Conservation (phyloP, 1,140 invertebrate species). For the Sitophilus oryzae region DNA sequence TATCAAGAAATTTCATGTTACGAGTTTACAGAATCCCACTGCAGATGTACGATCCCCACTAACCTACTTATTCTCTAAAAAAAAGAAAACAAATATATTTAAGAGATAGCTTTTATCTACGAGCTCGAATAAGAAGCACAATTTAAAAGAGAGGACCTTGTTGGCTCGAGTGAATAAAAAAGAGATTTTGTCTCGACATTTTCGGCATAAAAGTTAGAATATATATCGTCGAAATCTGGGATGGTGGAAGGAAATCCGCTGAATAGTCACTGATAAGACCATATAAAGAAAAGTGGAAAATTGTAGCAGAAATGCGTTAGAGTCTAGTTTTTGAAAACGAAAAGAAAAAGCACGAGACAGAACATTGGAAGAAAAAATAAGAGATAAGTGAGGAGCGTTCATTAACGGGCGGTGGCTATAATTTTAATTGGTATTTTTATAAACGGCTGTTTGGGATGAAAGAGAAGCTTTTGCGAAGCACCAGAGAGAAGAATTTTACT, state of each 20-base stretch:
- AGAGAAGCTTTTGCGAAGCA: background rate
- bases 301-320: slow-evolving; percentile 5
- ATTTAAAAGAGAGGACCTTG: too few species aligned
- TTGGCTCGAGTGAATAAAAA: slow-evolving; percentile 7
- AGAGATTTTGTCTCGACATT: slow-evolving; percentile 1
- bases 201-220: slow-evolving; percentile 8
- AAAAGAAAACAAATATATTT: too few species aligned
- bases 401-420: background rate
- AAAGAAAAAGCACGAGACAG: too few species aligned
- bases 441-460: background rate
- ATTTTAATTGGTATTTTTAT: background rate
- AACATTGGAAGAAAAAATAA: too few species aligned
- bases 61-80: too few species aligned
- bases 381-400: too few species aligned
- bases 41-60: too few species aligned
- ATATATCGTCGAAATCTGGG: slow-evolving; percentile 7
- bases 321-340: slow-evolving; percentile 2
- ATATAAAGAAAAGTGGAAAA: slow-evolving; percentile 9
- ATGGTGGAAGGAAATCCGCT: slow-evolving; percentile 1
- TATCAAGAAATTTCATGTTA: too few species aligned
- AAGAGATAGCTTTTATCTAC: too few species aligned
- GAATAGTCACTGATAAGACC: slow-evolving; percentile 7
- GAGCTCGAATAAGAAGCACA: too few species aligned
- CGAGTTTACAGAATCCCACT: too few species aligned
- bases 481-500: too few species aligned